Base-by-base conservation (phyloP, 2,888 invertebrate genomes). In the Dorcus parallelipipedus region DNA sequence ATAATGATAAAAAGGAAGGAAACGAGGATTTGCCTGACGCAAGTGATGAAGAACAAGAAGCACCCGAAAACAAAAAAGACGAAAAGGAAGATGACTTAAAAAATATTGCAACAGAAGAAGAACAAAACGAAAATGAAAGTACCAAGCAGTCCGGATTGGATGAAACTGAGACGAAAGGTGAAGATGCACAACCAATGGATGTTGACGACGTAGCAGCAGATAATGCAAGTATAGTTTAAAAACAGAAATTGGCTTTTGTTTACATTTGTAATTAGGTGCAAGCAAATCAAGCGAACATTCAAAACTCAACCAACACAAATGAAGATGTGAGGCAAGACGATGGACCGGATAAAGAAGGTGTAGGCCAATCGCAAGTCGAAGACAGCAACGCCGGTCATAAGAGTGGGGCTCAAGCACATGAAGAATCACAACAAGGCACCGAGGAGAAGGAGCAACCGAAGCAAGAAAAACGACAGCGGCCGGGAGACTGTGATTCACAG, bases 331-430 rank as follows among this genome's bases (percentile, higher is more conserved):
- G 81, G 0, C 84, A 84, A 76, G 84, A 86, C 65, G 83, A 84
- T 74, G 82, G 83, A 0, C 82, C 83, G 2, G 84, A 85, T 65
- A 84, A 86, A 60, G 86, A 88, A 60, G 87, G 87, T 0, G 81
- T 86, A 2, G 93, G 92, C 0, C 87, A 90, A 50, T 87, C 91
- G 0, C 88, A 93, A 68, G 82, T 88, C 60, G 89, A 90, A 66
- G 83, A 88, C 67, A 86, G 85, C 57, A 85, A 87, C 45, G 83
- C 82, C 41, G 90, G 91, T 0, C 90, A 91, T 71, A 83, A 87
- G 51, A 85, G 86, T 0, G 76, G 78, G 69, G 76, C 71, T 42
- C 75, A 73, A 53, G 80, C 77, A 10, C 69, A 75, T 67, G 73
- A 76, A 66, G 73, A 79, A 54, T 66, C 65, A 45, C 69, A 68